Conservation (phyloP, 92 coral and sea anemone species). For the Porites cylindrica region DNA sequence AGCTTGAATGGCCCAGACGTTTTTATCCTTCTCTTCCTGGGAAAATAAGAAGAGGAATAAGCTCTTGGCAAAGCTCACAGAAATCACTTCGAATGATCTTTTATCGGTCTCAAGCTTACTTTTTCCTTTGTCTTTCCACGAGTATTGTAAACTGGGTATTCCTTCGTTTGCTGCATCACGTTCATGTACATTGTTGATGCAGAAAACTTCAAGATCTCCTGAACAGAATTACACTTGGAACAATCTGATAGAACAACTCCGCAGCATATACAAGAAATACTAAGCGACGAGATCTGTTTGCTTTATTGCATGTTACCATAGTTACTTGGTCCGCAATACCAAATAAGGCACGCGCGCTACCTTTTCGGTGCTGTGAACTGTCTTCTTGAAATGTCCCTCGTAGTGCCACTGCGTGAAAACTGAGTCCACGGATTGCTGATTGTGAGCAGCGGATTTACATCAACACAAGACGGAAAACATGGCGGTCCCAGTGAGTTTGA, state of each 20-base stretch:
- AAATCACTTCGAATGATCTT: too few species aligned
- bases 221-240: neutral
- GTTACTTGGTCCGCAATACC: conserved; percentile 9
- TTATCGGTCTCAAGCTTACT: neutral
- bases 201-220: neutral
- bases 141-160: conserved; percentile 25
- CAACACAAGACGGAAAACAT: neutral
- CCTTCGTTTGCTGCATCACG: conserved; percentile 54
- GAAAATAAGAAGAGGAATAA: neutral
- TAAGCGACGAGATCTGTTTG: conserved; percentile 40
- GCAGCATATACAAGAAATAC: conserved; percentile 42
- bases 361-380: neutral
- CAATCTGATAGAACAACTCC: neutral
- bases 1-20: conserved; percentile 18
- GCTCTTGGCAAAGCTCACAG: too few species aligned
- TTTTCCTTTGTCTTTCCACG: conserved; percentile 16
- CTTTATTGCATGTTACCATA: conserved; percentile 38
- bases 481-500: conserved; percentile 79
- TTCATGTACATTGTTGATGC: conserved; percentile 21
- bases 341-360: conserved; percentile 32
- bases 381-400: neutral
- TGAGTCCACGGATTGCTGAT: conserved; percentile 12
- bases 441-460: conserved; percentile 8
- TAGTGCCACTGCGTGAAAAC: too few species aligned
- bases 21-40: conserved; percentile 27